These are phyloP conservation scores for Harpalus rufipes DNA, from an alignment of 2,888 invertebrate genomes.

Conservation along the genomic window DNA sequence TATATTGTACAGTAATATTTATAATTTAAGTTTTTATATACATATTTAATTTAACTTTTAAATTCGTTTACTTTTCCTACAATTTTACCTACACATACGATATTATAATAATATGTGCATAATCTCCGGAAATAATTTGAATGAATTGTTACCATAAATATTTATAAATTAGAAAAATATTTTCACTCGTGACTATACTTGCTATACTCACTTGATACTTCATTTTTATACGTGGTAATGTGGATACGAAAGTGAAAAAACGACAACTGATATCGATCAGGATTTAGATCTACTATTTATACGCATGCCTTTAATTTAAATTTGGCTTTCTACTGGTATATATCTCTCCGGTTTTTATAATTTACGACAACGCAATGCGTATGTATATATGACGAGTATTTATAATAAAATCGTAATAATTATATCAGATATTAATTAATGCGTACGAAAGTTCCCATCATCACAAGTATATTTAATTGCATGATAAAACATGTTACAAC, in stretches of 20 bases:
- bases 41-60: neutral
- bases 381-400: slow-evolving; percentile 13
- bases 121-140: neutral
- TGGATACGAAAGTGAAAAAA: slow-evolving; percentile 22
- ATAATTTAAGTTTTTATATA: no score
- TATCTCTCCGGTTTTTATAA: slow-evolving; percentile 57
- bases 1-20: no score
- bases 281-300: slow-evolving; percentile 53
- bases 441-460: slow-evolving; percentile 25
- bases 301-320: slow-evolving; percentile 60
- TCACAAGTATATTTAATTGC: slow-evolving; percentile 12
- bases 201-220: slow-evolving; percentile 52
- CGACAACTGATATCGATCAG: slow-evolving; percentile 44
- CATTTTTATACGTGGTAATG: slow-evolving; percentile 44
- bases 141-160: neutral
- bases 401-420: slow-evolving; percentile 20
- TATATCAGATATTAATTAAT: slow-evolving; percentile 45
- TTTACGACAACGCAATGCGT: slow-evolving; percentile 58
- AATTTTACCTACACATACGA: neutral
- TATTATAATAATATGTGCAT: neutral
- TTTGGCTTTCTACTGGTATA: slow-evolving; percentile 61
- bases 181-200: slow-evolving; percentile 1
- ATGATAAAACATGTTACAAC: slow-evolving; percentile 33
- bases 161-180: slow-evolving; percentile 6
- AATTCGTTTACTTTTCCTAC: neutral